Evolutionary conservation across 2,888 invertebrate genomes (phyloP), one percentile per base, ranked within the genome.

Genomic region (Brachypterus glaber): DNA sequence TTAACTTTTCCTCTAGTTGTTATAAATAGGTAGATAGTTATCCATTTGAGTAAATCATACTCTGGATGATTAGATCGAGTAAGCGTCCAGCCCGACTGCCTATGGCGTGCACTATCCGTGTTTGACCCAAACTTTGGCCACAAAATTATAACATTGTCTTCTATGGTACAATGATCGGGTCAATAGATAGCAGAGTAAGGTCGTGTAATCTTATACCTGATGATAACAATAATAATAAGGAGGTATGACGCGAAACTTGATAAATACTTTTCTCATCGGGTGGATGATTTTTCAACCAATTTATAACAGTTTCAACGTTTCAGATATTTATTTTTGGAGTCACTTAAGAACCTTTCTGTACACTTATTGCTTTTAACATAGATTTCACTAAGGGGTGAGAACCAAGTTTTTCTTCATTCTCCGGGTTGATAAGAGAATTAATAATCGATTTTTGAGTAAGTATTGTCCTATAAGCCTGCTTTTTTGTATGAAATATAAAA

Each of bases 311-410:
- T 29, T 29, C 29, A 29, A 29, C 4, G 12, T 29, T 29, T 13
- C 29, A 29, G 4, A 29, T n/a, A 4, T 29, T 11, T 7, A 13
- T 7, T 29, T 29, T 29, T 7, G n/a, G 4, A 29, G 5, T 29
- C 12, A 11, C 12, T 11, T 7, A n/a, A 7, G 29, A 7, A 5
- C 11, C 29, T 29, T 29, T 13, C 12, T n/a, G 29, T 4, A 29
- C 29, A 29, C 29, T 29, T 11, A 29, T 29, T 29, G 29, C 29
- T n/a, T 29, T 29, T 8, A 24, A n/a, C 24, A 24, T 24, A 24
- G 24, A 24, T 24, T 24, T 24, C 24, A 24, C 24, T 24, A 7
- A 29, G 9, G 29, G 5, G 12, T 29, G 29, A 11, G 29, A 29
- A 29, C 29, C n/a, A 5, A 29, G n/a, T 29, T 7, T 13, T 13